Evolutionary conservation across 2,113 vertebrate genomes (phyloP), one percentile per base, ranked within the genome.

Genomic region (Nestor notabilis): DNA sequence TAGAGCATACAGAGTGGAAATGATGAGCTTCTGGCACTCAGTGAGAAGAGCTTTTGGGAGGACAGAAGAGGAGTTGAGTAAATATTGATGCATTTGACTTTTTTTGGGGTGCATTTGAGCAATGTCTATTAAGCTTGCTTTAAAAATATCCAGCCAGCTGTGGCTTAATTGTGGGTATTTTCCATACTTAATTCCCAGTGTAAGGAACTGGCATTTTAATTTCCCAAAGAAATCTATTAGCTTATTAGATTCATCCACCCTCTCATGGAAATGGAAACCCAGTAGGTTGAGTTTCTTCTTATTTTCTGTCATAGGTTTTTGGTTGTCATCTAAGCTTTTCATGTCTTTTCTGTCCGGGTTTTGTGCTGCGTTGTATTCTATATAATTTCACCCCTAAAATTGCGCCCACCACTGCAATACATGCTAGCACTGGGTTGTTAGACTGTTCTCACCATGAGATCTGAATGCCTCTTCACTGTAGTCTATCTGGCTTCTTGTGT

Each of bases 101-200:
- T 25, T 43, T 69, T 14, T 12, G 37, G 15, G 7, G 11, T 69
- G 39, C 60, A 37, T 93, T 93, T 90, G 77, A 47, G 41, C 39
- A 79, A 69, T 41, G 88, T 86, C 68, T 78, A 24, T 86, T 50
- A 82, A 89, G 11, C 50, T 94, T 93, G 16, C 31, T 88, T 95
- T 90, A 90, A 93, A 94, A 93, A 85, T 83, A 87, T 8, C 12
- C 35, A 61, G 20, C 16, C 16, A 44, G 15, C 33, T 78, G 7
- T 80, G 25, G 31, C 63, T 87, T 87, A 49, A 64, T 52, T 71
- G n/a, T 80, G 25, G 29, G 8, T 84, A 44, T 92, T 91, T 93
- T 74, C 46, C 52, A 47, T 64, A 25, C 39, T 91, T 64, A 44
- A 13, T 78, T 94, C 63, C 63, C 21, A 61, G 8, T 2, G 1